A percentile compares a stretch with the other conserved stretches of the same genome.
Conservation (phyloP, 2,113 vertebrate genomes). For the Gobius niger region DNA sequence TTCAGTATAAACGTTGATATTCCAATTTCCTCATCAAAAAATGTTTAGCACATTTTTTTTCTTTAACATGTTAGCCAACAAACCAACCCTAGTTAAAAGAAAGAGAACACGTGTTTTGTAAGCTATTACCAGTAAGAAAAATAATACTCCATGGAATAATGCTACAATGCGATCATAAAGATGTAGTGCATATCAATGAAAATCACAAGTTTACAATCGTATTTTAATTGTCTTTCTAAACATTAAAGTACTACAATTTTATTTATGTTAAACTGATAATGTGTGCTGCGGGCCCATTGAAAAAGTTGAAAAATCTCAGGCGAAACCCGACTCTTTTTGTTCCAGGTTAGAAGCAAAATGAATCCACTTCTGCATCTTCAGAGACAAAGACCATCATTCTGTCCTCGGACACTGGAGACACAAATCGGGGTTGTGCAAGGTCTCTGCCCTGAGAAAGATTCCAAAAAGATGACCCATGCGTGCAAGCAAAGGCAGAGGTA, state of each 20-base stretch:
- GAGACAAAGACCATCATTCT: conserved; percentile 66
- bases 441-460: conserved; percentile 40
- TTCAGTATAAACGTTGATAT: neutral
- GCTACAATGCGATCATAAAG: no score
- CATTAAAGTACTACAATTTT: no score
- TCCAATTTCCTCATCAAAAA: neutral
- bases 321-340: conserved; percentile 8
- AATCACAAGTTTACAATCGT: no score
- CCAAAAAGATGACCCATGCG: conserved; percentile 49
- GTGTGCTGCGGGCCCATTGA: neutral
- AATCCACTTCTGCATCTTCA: conserved; percentile 16
- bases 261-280: neutral
- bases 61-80: neutral
- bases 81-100: no score
- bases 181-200: no score
- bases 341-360: conserved; percentile 34
- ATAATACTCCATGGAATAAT: neutral
- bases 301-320: neutral
- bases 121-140: neutral
- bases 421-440: conserved; percentile 14
- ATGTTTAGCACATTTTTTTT: neutral
- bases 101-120: neutral
- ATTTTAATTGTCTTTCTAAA: no score
- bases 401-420: conserved; percentile 54
- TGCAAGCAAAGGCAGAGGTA: conserved; percentile 38